A percentile compares a stretch with the other conserved stretches of the same genome.
Evolutionary conservation across 2,113 vertebrate genomes (phyloP).

Genomic region (Sitta europaea): DNA sequence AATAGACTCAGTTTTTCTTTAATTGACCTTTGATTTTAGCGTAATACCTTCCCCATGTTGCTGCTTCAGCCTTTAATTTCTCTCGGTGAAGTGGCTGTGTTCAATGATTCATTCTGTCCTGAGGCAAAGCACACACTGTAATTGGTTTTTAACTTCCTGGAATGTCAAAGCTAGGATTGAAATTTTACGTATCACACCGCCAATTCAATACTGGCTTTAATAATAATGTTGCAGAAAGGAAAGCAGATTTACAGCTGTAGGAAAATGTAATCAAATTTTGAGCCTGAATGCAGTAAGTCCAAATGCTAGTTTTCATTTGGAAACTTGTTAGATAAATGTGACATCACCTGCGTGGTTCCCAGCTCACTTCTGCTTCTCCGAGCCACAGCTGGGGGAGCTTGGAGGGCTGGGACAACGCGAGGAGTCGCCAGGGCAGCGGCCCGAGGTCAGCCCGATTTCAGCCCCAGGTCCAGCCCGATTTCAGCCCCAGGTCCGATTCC

Average conservation of each 20-base stretch:
- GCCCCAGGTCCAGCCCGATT: no score
- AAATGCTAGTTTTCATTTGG: slow-evolving; percentile 76
- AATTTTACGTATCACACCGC: slow-evolving; percentile 74
- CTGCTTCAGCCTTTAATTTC: slow-evolving; percentile 68
- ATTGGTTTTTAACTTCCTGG: slow-evolving; percentile 83
- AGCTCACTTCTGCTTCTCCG: not conserved
- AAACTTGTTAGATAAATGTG: slow-evolving; percentile 72
- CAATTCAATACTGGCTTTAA: slow-evolving; percentile 73
- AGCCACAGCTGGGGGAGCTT: not conserved
- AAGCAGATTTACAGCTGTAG: slow-evolving; percentile 75
- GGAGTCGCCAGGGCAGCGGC: no score
- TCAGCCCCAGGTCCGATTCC: not conserved
- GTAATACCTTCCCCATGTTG: slow-evolving; percentile 57
- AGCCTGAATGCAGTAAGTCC: slow-evolving; percentile 74
- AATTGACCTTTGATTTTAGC: slow-evolving; percentile 74
- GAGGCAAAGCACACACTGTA: slow-evolving; percentile 76
- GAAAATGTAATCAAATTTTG: slow-evolving; percentile 80
- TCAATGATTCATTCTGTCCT: slow-evolving; percentile 73
- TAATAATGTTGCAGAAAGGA: slow-evolving; percentile 73
- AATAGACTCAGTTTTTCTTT: slow-evolving; percentile 68
- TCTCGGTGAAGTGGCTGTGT: slow-evolving; percentile 64
- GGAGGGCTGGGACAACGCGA: no score
- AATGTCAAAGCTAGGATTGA: slow-evolving; percentile 79
- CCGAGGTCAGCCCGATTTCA: no score
- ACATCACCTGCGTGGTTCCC: slow-evolving; percentile 25